Evolutionary conservation across 2,888 invertebrate genomes (phyloP).

Genomic region (Zele albiditarsus): DNA sequence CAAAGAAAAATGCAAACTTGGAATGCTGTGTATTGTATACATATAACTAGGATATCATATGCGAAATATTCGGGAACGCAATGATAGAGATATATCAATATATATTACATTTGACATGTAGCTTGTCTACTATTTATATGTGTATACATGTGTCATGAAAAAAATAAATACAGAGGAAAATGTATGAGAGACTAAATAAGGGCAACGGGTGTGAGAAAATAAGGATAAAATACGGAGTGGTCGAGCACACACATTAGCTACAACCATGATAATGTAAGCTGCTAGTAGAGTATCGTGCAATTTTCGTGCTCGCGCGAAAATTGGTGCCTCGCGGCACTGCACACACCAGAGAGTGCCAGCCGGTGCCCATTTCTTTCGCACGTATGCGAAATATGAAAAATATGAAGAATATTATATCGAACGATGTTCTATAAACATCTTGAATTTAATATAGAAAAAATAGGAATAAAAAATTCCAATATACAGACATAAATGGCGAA

Average conservation of each 20-base stretch:
- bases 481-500: too few species aligned
- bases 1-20: not conserved
- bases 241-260: slow-evolving; percentile 34
- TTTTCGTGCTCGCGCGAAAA: slow-evolving; percentile 58
- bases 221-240: slow-evolving; percentile 28
- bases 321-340: slow-evolving; percentile 48
- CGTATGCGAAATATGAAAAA: not conserved
- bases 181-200: slow-evolving; percentile 25
- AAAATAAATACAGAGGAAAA: slow-evolving; percentile 25
- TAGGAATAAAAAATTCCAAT: too few species aligned
- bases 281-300: slow-evolving; percentile 50
- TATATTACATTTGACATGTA: too few species aligned
- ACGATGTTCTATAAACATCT: too few species aligned
- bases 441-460: too few species aligned
- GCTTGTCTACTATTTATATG: too few species aligned
- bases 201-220: slow-evolving; percentile 5
- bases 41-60: not conserved
- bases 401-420: too few species aligned
- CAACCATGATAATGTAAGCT: slow-evolving; percentile 40
- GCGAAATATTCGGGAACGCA: not conserved
- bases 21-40: not conserved
- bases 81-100: too few species aligned
- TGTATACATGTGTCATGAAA: not conserved
- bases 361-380: slow-evolving; percentile 18
- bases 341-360: slow-evolving; percentile 32